These are phyloP conservation scores for Hapalemur alaotrensis DNA, from an alignment of 2,797 vertebrate species.

Conservation along the genomic window DNA sequence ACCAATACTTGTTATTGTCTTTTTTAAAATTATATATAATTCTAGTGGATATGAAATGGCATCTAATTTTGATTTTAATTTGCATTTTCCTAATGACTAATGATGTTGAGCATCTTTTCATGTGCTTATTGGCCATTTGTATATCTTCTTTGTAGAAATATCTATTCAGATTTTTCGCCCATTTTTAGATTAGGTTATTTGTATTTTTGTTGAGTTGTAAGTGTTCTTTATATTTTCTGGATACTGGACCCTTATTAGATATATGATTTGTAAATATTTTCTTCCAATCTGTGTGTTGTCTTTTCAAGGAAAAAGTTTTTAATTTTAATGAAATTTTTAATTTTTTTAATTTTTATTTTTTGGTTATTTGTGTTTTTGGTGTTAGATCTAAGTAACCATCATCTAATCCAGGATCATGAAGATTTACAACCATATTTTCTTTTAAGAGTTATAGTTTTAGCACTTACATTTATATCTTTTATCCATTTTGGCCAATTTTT, in stretches of 20 bases:
- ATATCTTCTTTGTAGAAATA: no score
- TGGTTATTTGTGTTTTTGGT: background rate
- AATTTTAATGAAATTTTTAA: background rate
- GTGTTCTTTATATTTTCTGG: background rate
- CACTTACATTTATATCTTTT: background rate
- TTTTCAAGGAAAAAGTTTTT: background rate
- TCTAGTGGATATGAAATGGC: background rate
- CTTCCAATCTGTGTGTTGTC: background rate
- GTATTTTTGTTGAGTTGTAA: background rate
- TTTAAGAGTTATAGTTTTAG: background rate
- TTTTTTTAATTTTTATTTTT: no score
- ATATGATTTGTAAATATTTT: background rate
- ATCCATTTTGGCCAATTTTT: background rate
- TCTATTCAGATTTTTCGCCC: no score
- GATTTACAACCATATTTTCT: background rate
- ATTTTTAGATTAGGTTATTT: background rate
- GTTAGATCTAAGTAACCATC: background rate
- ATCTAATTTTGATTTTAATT: no score
- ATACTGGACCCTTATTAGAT: background rate
- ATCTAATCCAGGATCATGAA: background rate
- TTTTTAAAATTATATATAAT: background rate
- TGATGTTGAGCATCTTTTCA: no score
- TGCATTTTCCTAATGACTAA: no score
- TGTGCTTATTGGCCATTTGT: no score
- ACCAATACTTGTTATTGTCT: background rate